Percentiles rank a stretch among this genome's conserved stretches.
Conservation (phyloP, 2,797 vertebrate genomes). For the Pelochelys cantorii region DNA sequence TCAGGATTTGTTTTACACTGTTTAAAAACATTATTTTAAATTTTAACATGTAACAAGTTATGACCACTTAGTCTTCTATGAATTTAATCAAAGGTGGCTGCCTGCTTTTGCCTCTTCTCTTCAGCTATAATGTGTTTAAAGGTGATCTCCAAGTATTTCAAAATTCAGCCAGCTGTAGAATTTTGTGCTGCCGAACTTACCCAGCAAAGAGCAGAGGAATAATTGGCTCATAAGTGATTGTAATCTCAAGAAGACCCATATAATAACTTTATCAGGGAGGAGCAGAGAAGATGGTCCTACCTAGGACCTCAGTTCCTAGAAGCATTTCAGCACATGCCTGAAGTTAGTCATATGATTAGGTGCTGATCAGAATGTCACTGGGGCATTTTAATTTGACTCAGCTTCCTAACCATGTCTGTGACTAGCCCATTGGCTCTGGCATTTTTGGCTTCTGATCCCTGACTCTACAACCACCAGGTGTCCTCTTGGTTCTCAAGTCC, state of each 20-base stretch:
- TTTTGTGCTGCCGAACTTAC: neutral
- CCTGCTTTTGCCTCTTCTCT: neutral
- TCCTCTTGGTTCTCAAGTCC: neutral
- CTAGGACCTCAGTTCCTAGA: neutral
- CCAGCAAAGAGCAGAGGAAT: neutral
- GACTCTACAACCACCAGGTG: neutral
- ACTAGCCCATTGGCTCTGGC: neutral
- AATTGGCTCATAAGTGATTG: neutral
- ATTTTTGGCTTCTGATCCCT: neutral
- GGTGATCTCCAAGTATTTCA: neutral
- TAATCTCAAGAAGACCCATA: neutral
- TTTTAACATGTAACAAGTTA: neutral
- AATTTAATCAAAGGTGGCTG: neutral
- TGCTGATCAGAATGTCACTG: accelerated
- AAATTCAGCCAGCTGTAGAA: neutral
- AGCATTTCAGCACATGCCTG: accelerated
- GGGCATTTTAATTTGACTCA: neutral
- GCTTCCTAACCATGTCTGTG: neutral
- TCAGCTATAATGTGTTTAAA: neutral
- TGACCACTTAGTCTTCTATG: neutral
- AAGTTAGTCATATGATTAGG: neutral
- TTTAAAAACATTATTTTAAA: neutral
- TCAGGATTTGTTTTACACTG: neutral
- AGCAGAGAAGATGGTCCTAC: neutral
- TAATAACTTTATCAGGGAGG: neutral